phyloP scores from a whole-genome alignment of 2,888 invertebrate species.

The Matsumyia berberina region DNA sequence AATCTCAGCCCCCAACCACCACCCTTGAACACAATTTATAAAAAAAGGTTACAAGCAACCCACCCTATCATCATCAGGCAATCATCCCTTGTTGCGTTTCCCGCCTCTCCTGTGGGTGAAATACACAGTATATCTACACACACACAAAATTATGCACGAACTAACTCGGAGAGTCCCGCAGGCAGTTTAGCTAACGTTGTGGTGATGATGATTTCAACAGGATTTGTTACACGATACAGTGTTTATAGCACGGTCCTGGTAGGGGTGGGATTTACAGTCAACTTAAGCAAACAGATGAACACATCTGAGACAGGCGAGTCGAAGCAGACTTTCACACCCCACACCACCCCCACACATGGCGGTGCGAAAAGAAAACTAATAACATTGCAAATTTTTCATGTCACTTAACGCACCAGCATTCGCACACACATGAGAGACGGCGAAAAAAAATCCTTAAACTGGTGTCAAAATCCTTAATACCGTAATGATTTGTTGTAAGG shows the following conservation, averaged over 20 bases:
- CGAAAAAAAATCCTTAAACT: constrained; percentile 72
- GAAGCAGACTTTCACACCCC: constrained; percentile 31
- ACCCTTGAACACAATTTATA: constrained; percentile 60
- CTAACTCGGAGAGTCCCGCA: constrained; percentile 68
- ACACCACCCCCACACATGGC: constrained; percentile 4
- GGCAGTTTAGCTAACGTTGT: constrained; percentile 55
- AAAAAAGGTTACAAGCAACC: constrained; percentile 67
- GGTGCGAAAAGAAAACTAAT: constrained; percentile 62
- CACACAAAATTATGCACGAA: constrained; percentile 71
- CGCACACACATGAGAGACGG: constrained; percentile 18
- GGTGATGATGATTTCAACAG: constrained; percentile 72
- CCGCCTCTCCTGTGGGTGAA: constrained; percentile 8
- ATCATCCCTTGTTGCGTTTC: constrained; percentile 62
- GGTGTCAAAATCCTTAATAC: constrained; percentile 77
- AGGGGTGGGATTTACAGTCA: constrained; percentile 61
- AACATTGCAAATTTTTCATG: constrained; percentile 76
- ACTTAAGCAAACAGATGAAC: constrained; percentile 68
- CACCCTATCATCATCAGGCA: constrained; percentile 38
- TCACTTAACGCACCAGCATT: constrained; percentile 73
- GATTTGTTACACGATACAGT: constrained; percentile 74
- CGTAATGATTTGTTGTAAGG: constrained; percentile 75
- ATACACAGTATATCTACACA: no score
- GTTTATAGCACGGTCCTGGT: constrained; percentile 28
- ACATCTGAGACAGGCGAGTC: constrained; percentile 74
- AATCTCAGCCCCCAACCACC: constrained; percentile 59